Evolutionary conservation across 1,140 invertebrate genomes (phyloP), one percentile per base, ranked within the genome.

Genomic region (Drosophila mayri): DNA sequence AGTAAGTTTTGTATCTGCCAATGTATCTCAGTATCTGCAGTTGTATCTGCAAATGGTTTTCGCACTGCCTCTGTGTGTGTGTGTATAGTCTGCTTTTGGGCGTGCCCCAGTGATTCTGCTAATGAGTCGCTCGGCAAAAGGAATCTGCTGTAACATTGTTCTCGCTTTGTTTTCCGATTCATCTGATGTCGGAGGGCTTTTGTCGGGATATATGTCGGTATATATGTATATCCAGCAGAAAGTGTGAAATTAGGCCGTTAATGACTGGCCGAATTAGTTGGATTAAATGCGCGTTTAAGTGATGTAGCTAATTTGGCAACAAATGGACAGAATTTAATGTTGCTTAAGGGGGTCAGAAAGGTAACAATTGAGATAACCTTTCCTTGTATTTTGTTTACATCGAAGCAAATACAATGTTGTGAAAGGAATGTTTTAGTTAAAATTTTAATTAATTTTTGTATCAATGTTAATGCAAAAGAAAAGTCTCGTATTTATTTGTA

Each of bases 91-190:
- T 63, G 60, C 74, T 78, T 78, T 70, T 30, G 63, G 75, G 68
- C 80, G 64, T 70, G 55, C 22, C 65, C 50, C 64, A 84, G 67
- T 72, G 65, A 84, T 57, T 84, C 62, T 76, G 81, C 81, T 80
- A 72, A 76, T 79, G 62, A 63, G 41, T 35, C 44, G 62, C 55
- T 64, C 12, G 65, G 43, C 18, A 63, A 81, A 78, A 37, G 44
- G 57, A 79, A 59, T 59, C 43, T 62, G 32, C 44, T 57, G 49
- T 44, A 44, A 41, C 46, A 79, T 54, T 79, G 32, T 72, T 55
- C 43, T 74, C 50, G 46, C 40, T 66, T 61, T 58, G 41, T 55
- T 64, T 75, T 41, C 41, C 60, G 30, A 28, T 76, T 74, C 32
- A 55, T 41, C 35, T 46, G 47, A 47, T 58, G 49, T 32, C 41